Evolutionary conservation across 2,113 vertebrate genomes (phyloP), one percentile per base, ranked within the genome.

Genomic region (Bubo blakistoni): DNA sequence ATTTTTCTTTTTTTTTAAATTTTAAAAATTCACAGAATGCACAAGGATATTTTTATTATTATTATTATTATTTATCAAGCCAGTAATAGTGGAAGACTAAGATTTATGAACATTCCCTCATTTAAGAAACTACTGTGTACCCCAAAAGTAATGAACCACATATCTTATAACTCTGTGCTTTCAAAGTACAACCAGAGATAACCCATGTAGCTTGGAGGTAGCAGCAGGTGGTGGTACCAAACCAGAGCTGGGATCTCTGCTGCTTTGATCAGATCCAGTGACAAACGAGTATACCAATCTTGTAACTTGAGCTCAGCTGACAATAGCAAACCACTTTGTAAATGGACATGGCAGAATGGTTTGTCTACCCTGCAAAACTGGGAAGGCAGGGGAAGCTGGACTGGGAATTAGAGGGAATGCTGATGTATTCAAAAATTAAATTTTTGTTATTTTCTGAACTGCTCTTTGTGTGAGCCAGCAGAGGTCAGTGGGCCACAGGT

Each of bases 91-190:
- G 22, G 29, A 95, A 62, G n/a, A 69, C 11, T 40, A 46, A 83
- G 16, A 21, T 8, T 71, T 52, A 62, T 3, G 5, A 55, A 15
- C 15, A 27, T 38, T 46, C 13, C 6, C 19, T 34, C 16, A 32
- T 78, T 61, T 67, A 72, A 44, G 30, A 59, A 73, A 36, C 47
- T 46, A 7, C 4, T 19, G 6, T 58, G 8, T 38, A 55, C 1
- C 9, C 17, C 2, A 18, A 11, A 57, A 34, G 11, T n/a, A 81
- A 47, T 32, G 14, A 76, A 52, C 2, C 0, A 6, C 6, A 1
- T 22, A 34, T 25, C 18, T 54, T 51, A 9, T 55, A 47, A 36
- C 11, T 10, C 11, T 10, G 10, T 69, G 66, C 25, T 85, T 65
- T 61, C 30, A 52, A 73, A 54, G 6, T 32, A 19, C 26, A 62